phyloP scores from a whole-genome alignment of 2,888 invertebrate genomes.

The Cephus spinipes region DNA sequence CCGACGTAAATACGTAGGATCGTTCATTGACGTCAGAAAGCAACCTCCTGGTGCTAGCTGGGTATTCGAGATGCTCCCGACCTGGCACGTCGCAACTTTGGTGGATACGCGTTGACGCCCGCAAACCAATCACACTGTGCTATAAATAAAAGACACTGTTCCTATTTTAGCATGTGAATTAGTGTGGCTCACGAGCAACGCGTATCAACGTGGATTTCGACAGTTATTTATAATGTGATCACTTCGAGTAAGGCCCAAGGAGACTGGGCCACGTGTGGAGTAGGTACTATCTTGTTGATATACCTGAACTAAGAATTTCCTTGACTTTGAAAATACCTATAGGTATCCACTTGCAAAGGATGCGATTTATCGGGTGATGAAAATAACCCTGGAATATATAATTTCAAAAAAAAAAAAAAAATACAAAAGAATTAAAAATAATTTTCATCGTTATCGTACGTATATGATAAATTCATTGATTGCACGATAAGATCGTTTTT shows the following conservation, averaged over 20 bases:
- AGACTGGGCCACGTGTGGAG: background rate
- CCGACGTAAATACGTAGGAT: background rate
- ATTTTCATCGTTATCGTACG: background rate
- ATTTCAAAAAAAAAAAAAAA: too few relatives aligned
- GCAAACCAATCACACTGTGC: constrained; percentile 40
- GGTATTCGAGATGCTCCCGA: constrained; percentile 5
- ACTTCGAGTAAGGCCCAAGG: background rate
- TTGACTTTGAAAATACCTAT: background rate
- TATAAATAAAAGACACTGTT: constrained; percentile 54
- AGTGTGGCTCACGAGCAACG: constrained; percentile 54
- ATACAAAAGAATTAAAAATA: background rate
- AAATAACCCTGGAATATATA: too few relatives aligned
- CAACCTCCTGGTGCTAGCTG: background rate
- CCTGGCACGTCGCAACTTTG: constrained; percentile 2
- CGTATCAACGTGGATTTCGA: constrained; percentile 33
- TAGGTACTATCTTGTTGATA: background rate
- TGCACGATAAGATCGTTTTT: background rate
- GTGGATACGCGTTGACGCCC: constrained; percentile 3
- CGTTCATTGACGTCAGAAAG: constrained; percentile 7
- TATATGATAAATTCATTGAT: background rate
- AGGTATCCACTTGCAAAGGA: background rate
- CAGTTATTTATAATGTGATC: constrained; percentile 36
- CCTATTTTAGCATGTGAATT: constrained; percentile 56
- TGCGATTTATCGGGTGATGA: too few relatives aligned
- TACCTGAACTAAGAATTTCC: background rate